These are phyloP conservation scores for Ectropis grisescens DNA, from an alignment of 1,140 invertebrate genomes.

Conservation along the genomic window DNA sequence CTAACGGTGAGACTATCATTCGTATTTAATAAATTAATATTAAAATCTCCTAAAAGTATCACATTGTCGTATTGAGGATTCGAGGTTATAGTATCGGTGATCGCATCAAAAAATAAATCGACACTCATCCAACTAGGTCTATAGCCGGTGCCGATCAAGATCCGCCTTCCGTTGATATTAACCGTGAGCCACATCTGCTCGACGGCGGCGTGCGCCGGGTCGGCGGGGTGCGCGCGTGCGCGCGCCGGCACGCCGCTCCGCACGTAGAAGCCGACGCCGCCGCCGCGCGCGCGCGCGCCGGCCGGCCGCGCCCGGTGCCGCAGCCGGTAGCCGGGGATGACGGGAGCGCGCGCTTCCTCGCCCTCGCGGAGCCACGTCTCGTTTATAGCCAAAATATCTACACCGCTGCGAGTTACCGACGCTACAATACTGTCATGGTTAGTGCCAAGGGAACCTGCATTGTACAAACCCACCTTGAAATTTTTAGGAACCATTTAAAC, in stretches of 20 bases:
- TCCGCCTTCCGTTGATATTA: slow-evolving; percentile 1
- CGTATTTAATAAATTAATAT: slow-evolving; percentile 6
- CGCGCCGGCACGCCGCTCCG: not conserved
- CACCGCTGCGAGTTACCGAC: slow-evolving; percentile 17
- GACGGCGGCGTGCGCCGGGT: not conserved
- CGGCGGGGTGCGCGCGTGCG: slow-evolving; percentile 1
- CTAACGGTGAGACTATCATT: too few relatives aligned
- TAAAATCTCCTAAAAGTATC: slow-evolving; percentile 11
- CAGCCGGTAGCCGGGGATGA: too few relatives aligned
- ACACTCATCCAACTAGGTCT: slow-evolving; percentile 6
- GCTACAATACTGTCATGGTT: too few relatives aligned
- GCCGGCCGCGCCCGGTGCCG: too few relatives aligned
- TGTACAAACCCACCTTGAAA: too few relatives aligned
- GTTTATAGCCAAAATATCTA: slow-evolving; percentile 4
- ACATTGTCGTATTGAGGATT: slow-evolving; percentile 3
- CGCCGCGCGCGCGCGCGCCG: not conserved
- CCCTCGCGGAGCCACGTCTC: slow-evolving; percentile 4
- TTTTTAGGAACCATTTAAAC: too few relatives aligned
- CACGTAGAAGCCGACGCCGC: slow-evolving; percentile 10
- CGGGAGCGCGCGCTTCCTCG: not conserved
- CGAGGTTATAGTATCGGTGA: slow-evolving; percentile 5
- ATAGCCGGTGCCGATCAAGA: slow-evolving; percentile 12
- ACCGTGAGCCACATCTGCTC: slow-evolving; percentile 16
- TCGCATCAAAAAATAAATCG: slow-evolving; percentile 11
- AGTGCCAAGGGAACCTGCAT: too few relatives aligned